These are phyloP conservation scores for Fulica atra DNA, from an alignment of 2,113 vertebrate genomes.

Conservation along the genomic window DNA sequence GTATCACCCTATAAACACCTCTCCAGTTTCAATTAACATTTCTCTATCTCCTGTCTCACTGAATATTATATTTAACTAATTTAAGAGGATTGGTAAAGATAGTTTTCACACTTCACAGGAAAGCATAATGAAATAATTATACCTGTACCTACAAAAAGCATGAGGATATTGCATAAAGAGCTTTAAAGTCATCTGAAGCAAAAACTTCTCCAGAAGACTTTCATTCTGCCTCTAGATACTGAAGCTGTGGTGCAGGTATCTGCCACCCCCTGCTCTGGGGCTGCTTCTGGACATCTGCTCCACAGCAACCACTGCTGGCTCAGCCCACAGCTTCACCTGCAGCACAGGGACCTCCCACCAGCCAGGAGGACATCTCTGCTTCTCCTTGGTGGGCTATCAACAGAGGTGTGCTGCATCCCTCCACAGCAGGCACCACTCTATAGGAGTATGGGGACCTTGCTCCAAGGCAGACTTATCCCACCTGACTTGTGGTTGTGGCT, in stretches of 20 bases:
- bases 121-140: constrained; percentile 87
- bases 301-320: not conserved
- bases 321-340: not conserved
- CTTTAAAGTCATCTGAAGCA: constrained; percentile 57
- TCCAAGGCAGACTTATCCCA: not conserved
- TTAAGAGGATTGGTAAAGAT: constrained; percentile 82
- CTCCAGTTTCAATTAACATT: constrained; percentile 84
- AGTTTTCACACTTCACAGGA: constrained; percentile 87
- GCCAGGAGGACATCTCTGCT: not conserved
- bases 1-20: constrained; percentile 81
- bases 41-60: constrained; percentile 77
- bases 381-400: accelerated
- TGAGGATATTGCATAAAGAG: constrained; percentile 78
- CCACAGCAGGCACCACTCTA: accelerated
- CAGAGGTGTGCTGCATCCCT: not conserved
- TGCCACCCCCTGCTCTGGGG: not conserved
- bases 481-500: too few relatives aligned
- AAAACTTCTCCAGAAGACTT: constrained; percentile 37
- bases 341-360: accelerated
- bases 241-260: not conserved
- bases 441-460: accelerated
- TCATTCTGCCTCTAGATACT: not conserved
- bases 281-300: not conserved
- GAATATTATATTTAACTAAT: constrained; percentile 84
- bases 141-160: constrained; percentile 77